phyloP scores from a whole-genome alignment of 2,888 invertebrate genomes.

The Thalpophila matura region DNA sequence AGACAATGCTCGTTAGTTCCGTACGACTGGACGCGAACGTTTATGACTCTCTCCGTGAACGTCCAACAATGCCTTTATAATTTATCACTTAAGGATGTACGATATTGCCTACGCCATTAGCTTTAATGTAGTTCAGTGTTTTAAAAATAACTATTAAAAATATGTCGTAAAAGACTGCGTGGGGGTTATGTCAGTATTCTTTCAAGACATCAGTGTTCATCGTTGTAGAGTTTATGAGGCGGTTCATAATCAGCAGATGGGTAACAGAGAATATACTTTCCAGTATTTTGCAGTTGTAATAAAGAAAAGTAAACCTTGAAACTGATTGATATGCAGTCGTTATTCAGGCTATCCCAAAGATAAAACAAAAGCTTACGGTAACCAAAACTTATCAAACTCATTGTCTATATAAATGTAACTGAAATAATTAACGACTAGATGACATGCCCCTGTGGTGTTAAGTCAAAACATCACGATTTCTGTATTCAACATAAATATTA shows the following conservation, averaged over 20 bases:
- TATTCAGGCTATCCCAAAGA: too few species aligned
- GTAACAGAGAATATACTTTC: not conserved
- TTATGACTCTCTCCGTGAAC: conserved; percentile 74
- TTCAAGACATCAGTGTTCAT: conserved; percentile 17
- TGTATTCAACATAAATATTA: too few species aligned
- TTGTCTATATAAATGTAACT: too few species aligned
- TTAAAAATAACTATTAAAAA: conserved; percentile 41
- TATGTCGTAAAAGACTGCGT: conserved; percentile 26
- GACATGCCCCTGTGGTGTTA: too few species aligned
- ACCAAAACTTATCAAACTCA: too few species aligned
- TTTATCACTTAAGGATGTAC: conserved; percentile 82
- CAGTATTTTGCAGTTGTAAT: too few species aligned
- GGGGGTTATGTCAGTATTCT: conserved; percentile 4
- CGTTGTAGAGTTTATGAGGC: conserved; percentile 22
- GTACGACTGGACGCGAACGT: conserved; percentile 80
- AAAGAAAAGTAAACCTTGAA: too few species aligned
- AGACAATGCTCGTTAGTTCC: conserved; percentile 89
- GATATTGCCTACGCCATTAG: conserved; percentile 71
- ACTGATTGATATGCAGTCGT: too few species aligned
- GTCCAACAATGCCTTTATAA: conserved; percentile 85
- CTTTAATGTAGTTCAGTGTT: conserved; percentile 58
- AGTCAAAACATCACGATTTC: too few species aligned
- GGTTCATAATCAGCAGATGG: not conserved
- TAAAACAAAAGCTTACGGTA: too few species aligned
- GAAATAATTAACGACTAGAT: too few species aligned